Percentiles rank a stretch among this genome's conserved stretches.
These are phyloP conservation scores for Bibio marci DNA, from an alignment of 2,888 invertebrate species.

Conservation along the genomic window DNA sequence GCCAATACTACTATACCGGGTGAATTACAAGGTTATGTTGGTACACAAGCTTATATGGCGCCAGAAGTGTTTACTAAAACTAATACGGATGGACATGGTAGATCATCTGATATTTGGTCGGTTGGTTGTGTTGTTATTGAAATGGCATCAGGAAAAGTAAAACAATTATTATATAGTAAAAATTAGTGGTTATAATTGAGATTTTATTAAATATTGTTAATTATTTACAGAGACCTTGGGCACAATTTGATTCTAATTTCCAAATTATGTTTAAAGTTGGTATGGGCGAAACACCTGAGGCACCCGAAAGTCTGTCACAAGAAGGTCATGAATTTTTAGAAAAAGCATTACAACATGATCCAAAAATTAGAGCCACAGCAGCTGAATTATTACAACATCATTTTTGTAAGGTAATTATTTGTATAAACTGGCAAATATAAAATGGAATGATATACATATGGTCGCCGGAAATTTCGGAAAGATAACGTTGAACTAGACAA, in stretches of 20 bases:
- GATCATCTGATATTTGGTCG: constrained; percentile 92
- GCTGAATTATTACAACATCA: constrained; percentile 48
- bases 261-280: constrained; percentile 95
- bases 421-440: too few relatives aligned
- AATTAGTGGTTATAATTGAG: not conserved
- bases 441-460: too few relatives aligned
- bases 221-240: constrained; percentile 74
- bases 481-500: too few relatives aligned
- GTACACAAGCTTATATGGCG: constrained; percentile 94
- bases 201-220: constrained; percentile 1
- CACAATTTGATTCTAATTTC: constrained; percentile 79
- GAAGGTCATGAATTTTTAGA: constrained; percentile 71
- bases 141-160: constrained; percentile 84
- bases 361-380: constrained; percentile 52
- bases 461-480: too few relatives aligned
- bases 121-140: constrained; percentile 89
- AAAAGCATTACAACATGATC: constrained; percentile 67
- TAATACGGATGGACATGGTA: constrained; percentile 61
- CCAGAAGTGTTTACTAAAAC: constrained; percentile 86
- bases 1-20: constrained; percentile 74
- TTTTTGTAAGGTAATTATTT: constrained; percentile 46
- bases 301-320: constrained; percentile 56
- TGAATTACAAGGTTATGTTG: constrained; percentile 75
- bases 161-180: constrained; percentile 6
- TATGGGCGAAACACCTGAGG: constrained; percentile 68